Percentiles rank a stretch among this genome's conserved stretches.
Evolutionary conservation across 2,888 invertebrate species (phyloP).

Genomic region (Stenurella melanura): DNA sequence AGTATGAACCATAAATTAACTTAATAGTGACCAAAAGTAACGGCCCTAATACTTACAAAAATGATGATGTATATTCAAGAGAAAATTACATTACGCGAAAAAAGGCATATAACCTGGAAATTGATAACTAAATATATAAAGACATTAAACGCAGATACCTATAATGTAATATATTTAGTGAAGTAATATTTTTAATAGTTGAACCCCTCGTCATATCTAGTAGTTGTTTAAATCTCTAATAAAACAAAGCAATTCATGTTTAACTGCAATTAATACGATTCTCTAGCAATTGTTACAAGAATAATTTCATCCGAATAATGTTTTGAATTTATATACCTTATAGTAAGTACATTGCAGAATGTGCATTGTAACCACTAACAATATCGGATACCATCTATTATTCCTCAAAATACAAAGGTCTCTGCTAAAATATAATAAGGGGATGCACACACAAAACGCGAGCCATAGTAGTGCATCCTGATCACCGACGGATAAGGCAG

Average conservation of each 20-base stretch:
- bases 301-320: constrained; percentile 22
- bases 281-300: constrained; percentile 9
- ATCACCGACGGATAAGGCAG: constrained; percentile 29
- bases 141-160: no score
- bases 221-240: background rate
- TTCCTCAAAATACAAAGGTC: constrained; percentile 33
- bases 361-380: constrained; percentile 26
- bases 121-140: no score
- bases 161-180: no score
- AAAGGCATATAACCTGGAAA: no score
- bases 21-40: no score
- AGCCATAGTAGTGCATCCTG: constrained; percentile 22
- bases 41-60: no score
- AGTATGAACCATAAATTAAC: no score
- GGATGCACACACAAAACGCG: constrained; percentile 34
- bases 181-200: no score
- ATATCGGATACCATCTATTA: constrained; percentile 36
- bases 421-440: constrained; percentile 22
- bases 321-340: constrained; percentile 36
- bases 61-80: no score
- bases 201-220: no score
- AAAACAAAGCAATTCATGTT: background rate
- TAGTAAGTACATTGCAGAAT: background rate
- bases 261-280: constrained; percentile 13
- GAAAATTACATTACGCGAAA: no score